Evolutionary conservation across 2,113 vertebrate genomes (phyloP), one percentile per base, ranked within the genome.

Genomic region (Syngnathus floridae): DNA sequence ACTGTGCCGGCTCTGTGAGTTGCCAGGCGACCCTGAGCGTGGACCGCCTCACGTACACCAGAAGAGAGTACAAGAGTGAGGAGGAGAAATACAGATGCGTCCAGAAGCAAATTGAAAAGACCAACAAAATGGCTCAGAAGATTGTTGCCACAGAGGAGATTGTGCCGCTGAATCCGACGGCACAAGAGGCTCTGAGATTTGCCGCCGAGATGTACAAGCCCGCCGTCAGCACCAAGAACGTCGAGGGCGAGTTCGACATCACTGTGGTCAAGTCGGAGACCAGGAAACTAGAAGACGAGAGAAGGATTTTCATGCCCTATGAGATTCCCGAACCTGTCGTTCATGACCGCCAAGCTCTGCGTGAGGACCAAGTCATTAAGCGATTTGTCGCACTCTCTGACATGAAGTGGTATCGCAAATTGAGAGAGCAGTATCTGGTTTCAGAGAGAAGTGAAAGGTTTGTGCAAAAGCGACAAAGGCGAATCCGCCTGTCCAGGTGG

Each of bases 341-440:
- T 68, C 91, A 89, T 55, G 92, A 89, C 80, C 88, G 78, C 2
- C 67, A 78, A 62, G 84, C 82, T 74, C 79, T 95, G 64, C 93
- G 94, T 69, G 95, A 98, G 88, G 93, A 99, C 86, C 93, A 93
- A 71, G 76, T 12, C 26, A 99, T 99, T 72, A 98, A 95, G 84
- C 91, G 93, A 60, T 99, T 93, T 78, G 91, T 98, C 69, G 91
- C 97, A 46, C 91, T 99, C 73, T 99, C 97, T 71, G 96, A 99
- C 69, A 98, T 99, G 95, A 98, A 97, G 79, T 99, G 97, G 97
- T 99, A 99, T 81, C 94, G 90, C 83, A 98, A 92, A 75, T 84
- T 99, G 8, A 87, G 92, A 78, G 95, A 97, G 82, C 94, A 97
- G 37, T 98, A 90, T 13, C 93, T 97, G 85, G 90, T 99, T 88